Conservation (phyloP, 1,140 invertebrate species). For the Pseudomyrmex gracilis region DNA sequence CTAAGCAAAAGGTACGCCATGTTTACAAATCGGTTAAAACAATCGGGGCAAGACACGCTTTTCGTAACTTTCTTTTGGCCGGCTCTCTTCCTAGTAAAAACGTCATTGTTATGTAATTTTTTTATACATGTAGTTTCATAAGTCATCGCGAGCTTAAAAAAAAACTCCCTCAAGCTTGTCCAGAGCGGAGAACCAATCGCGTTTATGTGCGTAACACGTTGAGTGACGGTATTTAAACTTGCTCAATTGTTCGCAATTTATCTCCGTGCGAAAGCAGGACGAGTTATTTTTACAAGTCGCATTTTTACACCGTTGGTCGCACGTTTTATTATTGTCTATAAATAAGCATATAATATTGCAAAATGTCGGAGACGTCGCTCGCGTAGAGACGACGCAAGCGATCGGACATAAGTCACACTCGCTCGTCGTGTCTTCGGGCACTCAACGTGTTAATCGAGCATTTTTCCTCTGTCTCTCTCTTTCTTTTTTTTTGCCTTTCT, state of each 20-base stretch:
- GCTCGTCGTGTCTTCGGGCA: background rate
- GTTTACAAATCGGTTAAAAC: constrained; percentile 31
- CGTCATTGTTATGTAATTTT: constrained; percentile 35
- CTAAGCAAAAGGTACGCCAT: constrained; percentile 86
- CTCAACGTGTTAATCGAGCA: constrained; percentile 17
- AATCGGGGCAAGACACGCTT: constrained; percentile 61
- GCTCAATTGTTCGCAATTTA: background rate
- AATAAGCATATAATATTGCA: background rate
- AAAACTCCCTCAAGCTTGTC: constrained; percentile 50
- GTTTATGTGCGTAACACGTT: constrained; percentile 4
- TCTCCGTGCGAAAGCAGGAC: background rate
- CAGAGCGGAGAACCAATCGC: constrained; percentile 22
- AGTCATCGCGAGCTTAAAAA: constrained; percentile 27
- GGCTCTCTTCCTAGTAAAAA: constrained; percentile 48
- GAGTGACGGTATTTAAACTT: constrained; percentile 12
- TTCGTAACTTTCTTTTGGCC: constrained; percentile 72
- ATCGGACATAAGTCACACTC: no score
- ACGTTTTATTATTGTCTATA: constrained; percentile 1
- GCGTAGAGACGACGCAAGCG: no score
- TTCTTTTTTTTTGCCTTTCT: background rate
- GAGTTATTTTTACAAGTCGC: background rate
- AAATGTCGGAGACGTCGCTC: background rate
- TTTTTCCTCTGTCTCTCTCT: constrained; percentile 8
- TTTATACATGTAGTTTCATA: constrained; percentile 8
- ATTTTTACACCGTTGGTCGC: background rate